Base-by-base conservation (phyloP, 2,113 vertebrate genomes). In the Carettochelys insculpta region DNA sequence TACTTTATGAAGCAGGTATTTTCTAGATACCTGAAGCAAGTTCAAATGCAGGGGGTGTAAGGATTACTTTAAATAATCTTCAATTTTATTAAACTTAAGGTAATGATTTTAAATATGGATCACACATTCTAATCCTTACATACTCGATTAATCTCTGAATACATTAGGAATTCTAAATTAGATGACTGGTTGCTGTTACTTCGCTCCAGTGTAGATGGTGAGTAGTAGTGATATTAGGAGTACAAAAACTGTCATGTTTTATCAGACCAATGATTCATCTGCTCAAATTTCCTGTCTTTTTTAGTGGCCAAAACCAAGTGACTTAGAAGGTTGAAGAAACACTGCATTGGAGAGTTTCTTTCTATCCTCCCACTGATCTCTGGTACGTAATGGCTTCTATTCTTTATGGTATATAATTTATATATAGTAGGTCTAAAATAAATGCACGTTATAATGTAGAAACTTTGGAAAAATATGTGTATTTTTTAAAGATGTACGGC, bases 51-150 rank as follows among this genome's bases (percentile, higher is more conserved):
- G n/a, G n/a, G n/a, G n/a, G n/a, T n/a, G n/a, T n/a, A 65, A 7
- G 12, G 20, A 68, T 78, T 87, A n/a, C n/a, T 65, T 52, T 80
- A 17, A 25, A 85, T 41, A 76, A 1, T 20, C 3, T 38, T 51
- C 12, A 41, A 48, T 16, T 61, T 77, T 29, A 22, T 82, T 11
- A 86, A 61, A 92, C 90, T 85, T 11, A 92, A 81, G 53, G 29
- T 4, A 13, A 9, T 22, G 6, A 77, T 58, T 91, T 86, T 58
- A 73, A 1, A 19, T 71, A 54, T 80, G 14, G 31, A 41, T 8
- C 50, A 5, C 5, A 29, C 0, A 0, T 77, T 82, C 50, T 38
- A 50, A 38, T 53, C 6, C 24, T 86, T 80, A 78, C 61, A 90
- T 88, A 83, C 34, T 53, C 13, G 1, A 2, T 58, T 92, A 77